Percentiles rank a stretch among this genome's conserved stretches.
These are phyloP conservation scores for Corythaeola cristata DNA, from an alignment of 2,113 vertebrate species.

Conservation along the genomic window DNA sequence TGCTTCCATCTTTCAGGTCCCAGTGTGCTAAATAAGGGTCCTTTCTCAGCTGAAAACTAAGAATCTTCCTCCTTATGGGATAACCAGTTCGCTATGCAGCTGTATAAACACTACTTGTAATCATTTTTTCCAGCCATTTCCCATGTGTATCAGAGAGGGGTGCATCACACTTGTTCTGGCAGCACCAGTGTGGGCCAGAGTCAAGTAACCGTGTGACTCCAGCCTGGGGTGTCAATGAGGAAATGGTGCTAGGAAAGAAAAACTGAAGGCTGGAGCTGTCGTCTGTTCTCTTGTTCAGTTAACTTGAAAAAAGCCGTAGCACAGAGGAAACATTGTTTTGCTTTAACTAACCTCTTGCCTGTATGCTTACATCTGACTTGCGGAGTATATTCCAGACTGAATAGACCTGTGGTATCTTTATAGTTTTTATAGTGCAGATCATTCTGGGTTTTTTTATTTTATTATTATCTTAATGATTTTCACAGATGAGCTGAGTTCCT, in stretches of 20 bases:
- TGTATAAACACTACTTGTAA: background rate
- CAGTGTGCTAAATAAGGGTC: background rate
- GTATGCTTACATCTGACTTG: background rate
- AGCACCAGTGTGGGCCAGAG: background rate
- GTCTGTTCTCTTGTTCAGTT: background rate
- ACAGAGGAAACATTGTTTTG: background rate
- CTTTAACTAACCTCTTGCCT: background rate
- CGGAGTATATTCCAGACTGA: background rate
- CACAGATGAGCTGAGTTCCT: constrained; percentile 89
- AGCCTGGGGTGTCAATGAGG: background rate
- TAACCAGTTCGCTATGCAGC: background rate
- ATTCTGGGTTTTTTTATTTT: background rate
- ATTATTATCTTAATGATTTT: constrained; percentile 4
- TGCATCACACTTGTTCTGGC: background rate
- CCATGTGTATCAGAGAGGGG: background rate
- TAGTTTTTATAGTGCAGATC: background rate
- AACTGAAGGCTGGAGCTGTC: background rate
- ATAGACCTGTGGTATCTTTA: background rate
- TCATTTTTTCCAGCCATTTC: background rate
- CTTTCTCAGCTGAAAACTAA: background rate
- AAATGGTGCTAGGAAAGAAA: background rate
- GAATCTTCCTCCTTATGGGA: background rate
- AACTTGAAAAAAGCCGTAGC: background rate
- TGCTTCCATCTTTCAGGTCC: background rate
- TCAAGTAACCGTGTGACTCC: background rate